These are phyloP conservation scores for Eurystomus glaucurus DNA, from an alignment of 2,797 vertebrate species.

Conservation along the genomic window DNA sequence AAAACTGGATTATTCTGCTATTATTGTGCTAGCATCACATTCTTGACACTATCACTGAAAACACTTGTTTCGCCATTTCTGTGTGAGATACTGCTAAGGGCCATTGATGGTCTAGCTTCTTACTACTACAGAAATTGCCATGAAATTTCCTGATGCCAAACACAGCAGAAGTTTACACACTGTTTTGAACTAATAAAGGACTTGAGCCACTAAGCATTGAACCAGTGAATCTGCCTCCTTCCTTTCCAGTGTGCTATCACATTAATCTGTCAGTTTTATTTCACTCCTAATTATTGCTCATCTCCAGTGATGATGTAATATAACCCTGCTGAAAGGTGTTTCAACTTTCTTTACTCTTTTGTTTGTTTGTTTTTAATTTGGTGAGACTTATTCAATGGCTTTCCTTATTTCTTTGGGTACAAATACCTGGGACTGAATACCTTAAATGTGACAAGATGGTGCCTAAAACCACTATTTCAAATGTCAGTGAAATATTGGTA, in stretches of 20 bases:
- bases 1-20: background rate
- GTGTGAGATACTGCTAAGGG: background rate
- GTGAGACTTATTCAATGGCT: background rate
- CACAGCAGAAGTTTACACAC: background rate
- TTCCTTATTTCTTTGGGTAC: background rate
- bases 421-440: background rate
- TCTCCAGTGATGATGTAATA: background rate
- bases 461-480: constrained; percentile 10
- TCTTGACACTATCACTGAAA: background rate
- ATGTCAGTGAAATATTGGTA: background rate
- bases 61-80: background rate
- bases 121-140: background rate
- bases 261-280: background rate
- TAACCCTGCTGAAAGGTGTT: background rate
- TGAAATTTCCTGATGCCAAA: background rate
- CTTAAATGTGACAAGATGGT: background rate
- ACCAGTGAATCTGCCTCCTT: background rate
- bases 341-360: background rate
- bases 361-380: background rate
- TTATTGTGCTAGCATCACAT: background rate
- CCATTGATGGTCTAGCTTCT: background rate
- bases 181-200: background rate
- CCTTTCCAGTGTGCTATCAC: background rate
- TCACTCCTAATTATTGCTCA: background rate
- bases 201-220: background rate